Base-by-base conservation (phyloP, 1,140 invertebrate species). In the Bilobella aurantiaca region DNA sequence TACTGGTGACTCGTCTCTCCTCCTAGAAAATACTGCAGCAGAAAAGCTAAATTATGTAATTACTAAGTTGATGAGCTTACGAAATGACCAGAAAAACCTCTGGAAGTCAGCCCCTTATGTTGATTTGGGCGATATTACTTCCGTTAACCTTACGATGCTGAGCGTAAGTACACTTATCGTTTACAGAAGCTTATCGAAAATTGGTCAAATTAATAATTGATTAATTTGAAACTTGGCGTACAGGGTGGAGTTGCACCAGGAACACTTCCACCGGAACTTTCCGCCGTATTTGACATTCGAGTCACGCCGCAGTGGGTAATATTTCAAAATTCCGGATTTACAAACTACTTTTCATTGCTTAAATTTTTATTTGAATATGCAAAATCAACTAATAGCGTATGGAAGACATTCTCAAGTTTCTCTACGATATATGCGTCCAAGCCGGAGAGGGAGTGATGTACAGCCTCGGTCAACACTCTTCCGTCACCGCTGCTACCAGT, bases 1-100 rank as follows among this genome's bases (percentile, higher is more conserved):
- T 42, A 84, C 91, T 3, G 93, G 93, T 0, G 93, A 97, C 78
- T 93, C 90, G 0, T 96, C 91, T 0, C 79, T 91, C 3, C 78
- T 93, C 31, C 77, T 90, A 42, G 81, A 86, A 58, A 83, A 90
- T 70, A 93, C 87, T 5, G 88, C 91, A 37, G 91, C 86, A 1
- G 88, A 92, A 76, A 96, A 97, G 82, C 69, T 94, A 23, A 78
- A 83, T 46, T 82, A 82, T 69, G 79, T 95, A 1, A 82, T 93
- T 29, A 81, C 90, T 68, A 86, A 84, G 74, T 87, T 94, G 73
- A 85, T 90, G 78, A 84, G 83, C 29, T 83, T 86, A 61, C 80
- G 90, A 30, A 81, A 83, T 42, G 73, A 81, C 62, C 82, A 93
- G 75, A 85, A 86, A 67, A 75, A 79, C 28, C 83, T 83, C 70